phyloP scores from a whole-genome alignment of 2,113 vertebrate genomes.

The Forbesichthys papilliferus region DNA sequence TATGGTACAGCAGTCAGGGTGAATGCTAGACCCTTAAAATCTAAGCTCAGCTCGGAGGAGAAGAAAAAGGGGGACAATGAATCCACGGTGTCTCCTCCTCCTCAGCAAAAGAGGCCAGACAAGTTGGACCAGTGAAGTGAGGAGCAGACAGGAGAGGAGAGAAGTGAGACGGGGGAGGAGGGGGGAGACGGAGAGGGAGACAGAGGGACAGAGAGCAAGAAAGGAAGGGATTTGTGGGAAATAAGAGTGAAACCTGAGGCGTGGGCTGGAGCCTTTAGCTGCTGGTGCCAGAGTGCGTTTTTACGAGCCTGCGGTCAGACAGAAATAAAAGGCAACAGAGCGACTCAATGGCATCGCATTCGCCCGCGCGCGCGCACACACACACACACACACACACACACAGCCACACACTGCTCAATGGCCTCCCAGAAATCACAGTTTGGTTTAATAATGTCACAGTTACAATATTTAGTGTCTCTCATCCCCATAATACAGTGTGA shows the following conservation, averaged over 20 bases:
- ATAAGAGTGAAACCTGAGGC: conserved; percentile 70
- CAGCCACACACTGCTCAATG: conserved; percentile 40
- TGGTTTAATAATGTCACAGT: conserved; percentile 81
- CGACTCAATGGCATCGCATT: conserved; percentile 66
- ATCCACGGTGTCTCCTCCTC: conserved; percentile 26
- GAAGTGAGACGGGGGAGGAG: conserved; percentile 22
- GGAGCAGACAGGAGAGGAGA: conserved; percentile 54
- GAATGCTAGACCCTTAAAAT: conserved; percentile 39
- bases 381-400: conserved; percentile 5
- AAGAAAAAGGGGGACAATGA: conserved; percentile 46
- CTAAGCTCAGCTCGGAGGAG: conserved; percentile 43
- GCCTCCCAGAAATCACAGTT: conserved; percentile 72
- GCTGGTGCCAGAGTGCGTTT: conserved; percentile 72
- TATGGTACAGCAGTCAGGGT: too few species aligned
- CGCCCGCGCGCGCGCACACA: conserved; percentile 28
- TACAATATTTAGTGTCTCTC: conserved; percentile 61
- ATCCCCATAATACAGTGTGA: conserved; percentile 58
- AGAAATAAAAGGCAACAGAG: conserved; percentile 75
- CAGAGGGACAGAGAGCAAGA: conserved; percentile 44
- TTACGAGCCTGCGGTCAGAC: conserved; percentile 77
- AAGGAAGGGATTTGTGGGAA: conserved; percentile 49
- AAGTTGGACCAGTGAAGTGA: conserved; percentile 34
- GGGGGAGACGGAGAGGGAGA: conserved; percentile 54
- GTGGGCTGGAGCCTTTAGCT: conserved; percentile 65
- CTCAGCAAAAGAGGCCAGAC: conserved; percentile 18